phyloP scores from a whole-genome alignment of 1,140 invertebrate species.

The Nautilus pompilius region DNA sequence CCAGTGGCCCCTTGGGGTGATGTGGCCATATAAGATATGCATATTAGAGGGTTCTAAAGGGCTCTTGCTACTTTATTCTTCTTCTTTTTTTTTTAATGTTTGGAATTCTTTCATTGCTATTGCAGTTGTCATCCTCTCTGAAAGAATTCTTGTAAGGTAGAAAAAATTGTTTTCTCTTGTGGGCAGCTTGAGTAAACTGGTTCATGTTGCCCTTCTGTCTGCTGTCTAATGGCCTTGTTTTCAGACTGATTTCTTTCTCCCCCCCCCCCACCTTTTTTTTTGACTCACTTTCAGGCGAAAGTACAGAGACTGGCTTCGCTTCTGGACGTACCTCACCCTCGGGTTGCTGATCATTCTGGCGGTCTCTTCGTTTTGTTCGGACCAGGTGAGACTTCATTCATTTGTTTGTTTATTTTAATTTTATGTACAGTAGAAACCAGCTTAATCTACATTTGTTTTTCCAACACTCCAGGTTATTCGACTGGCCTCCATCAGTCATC shows the following conservation, averaged over 20 bases:
- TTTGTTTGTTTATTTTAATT: not conserved
- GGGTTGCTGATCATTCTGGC: slow-evolving; percentile 37
- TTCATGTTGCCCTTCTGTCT: not conserved
- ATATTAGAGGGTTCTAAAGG: too few relatives aligned
- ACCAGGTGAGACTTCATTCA: slow-evolving; percentile 28
- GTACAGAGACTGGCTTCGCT: slow-evolving; percentile 39
- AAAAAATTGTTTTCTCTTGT: not conserved
- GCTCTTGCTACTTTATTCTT: too few relatives aligned
- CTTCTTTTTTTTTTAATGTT: too few relatives aligned
- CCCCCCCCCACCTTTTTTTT: too few relatives aligned
- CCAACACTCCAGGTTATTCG: too few relatives aligned
- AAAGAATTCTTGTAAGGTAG: not conserved
- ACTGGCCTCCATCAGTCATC: too few relatives aligned
- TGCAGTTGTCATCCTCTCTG: not conserved
- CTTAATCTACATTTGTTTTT: too few relatives aligned
- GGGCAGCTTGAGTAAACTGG: not conserved
- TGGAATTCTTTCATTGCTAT: too few relatives aligned
- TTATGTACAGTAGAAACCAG: too few relatives aligned
- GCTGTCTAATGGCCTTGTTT: not conserved
- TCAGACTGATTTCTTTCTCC: not conserved
- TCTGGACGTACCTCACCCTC: slow-evolving; percentile 39
- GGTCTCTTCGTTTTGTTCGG: slow-evolving; percentile 37
- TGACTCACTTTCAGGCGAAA: slow-evolving; percentile 32
- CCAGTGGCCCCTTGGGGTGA: too few relatives aligned
- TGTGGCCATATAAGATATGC: too few relatives aligned